Evolutionary conservation across 2,797 vertebrate species (phyloP), one percentile per base, ranked within the genome.

Genomic region (Myripristis jacobus): DNA sequence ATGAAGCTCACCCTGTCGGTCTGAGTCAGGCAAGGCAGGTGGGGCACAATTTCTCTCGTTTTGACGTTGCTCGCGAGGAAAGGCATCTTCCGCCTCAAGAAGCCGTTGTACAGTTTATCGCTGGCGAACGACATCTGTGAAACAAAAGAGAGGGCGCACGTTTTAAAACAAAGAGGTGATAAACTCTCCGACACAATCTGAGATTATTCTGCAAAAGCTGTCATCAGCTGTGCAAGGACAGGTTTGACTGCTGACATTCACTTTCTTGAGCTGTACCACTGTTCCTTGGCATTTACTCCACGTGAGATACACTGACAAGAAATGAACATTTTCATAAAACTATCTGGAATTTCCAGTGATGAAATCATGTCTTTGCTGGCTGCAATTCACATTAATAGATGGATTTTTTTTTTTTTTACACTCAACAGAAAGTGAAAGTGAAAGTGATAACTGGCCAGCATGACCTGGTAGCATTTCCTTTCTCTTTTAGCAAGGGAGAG

Each of bases 11-110:
- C 94, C 91, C 72, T 79, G 87, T 95, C 94, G 4, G 88, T 78
- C 31, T 51, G 3, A 1, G 93, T 94, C 70, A 95, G 73, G 66
- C 93, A 94, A 0, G 89, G 72, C 73, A 95, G 89, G 31, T 93
- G 21, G 43, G 79, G 6, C 0, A 93, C 1, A 8, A 95, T 87
- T 13, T 91, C 84, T 68, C 51, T 86, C 36, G 84, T 88, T 91
- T 88, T 93, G 67, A 95, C 84, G 3, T 0, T 79, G 56, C 3
- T 31, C 12, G 80, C 88, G 22, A 93, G 90, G 4, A 0, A 24
- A 2, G 73, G 9, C 92, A 94, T 87, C 0, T 84, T 93, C 31
- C 0, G 58, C 68, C 87, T 80, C 66, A 95, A 13, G 62, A 91
- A 93, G 1, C 85, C 86, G 21, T 85, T 83, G 77, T 88, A 93